A percentile compares a stretch with the other conserved stretches of the same genome.
These are phyloP conservation scores for Barbus barbus DNA, from an alignment of 2,113 vertebrate species.

Conservation along the genomic window DNA sequence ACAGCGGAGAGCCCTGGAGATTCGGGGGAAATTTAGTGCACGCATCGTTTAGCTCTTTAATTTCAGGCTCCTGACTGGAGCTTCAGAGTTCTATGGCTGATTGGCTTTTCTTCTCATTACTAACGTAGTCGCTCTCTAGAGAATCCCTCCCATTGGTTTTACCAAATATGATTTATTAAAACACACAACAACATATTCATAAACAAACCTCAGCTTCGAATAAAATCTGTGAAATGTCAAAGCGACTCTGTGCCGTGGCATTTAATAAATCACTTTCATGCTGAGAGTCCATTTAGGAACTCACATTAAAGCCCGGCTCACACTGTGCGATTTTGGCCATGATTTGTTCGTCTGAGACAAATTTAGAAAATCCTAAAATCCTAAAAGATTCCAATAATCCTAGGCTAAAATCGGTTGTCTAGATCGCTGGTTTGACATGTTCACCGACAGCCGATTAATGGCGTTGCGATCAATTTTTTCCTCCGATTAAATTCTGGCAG, in stretches of 20 bases:
- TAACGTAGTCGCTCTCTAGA: conserved; percentile 74
- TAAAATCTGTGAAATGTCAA: conserved; percentile 4
- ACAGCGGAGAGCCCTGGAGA: conserved; percentile 69
- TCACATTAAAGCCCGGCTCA: too few species aligned
- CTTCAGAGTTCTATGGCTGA: conserved; percentile 72
- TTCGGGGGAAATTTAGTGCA: conserved; percentile 74
- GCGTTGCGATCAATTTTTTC: too few species aligned
- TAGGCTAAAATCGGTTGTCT: too few species aligned
- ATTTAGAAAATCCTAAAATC: too few species aligned
- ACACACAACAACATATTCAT: conserved; percentile 66
- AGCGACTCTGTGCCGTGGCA: background rate
- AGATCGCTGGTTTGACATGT: too few species aligned
- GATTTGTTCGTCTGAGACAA: too few species aligned
- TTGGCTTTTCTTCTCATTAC: conserved; percentile 76
- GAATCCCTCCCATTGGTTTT: conserved; percentile 70
- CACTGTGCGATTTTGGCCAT: too few species aligned
- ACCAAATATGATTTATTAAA: conserved; percentile 73
- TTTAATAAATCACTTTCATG: background rate
- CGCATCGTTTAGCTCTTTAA: conserved; percentile 80
- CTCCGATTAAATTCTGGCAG: too few species aligned
- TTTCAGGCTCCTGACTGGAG: conserved; percentile 77
- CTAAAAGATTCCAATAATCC: too few species aligned
- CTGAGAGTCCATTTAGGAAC: background rate
- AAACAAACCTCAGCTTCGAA: conserved; percentile 38
- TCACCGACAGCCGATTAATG: too few species aligned